These are phyloP conservation scores for Bombus waltoni DNA, from an alignment of 1,140 invertebrate species.

Conservation along the genomic window DNA sequence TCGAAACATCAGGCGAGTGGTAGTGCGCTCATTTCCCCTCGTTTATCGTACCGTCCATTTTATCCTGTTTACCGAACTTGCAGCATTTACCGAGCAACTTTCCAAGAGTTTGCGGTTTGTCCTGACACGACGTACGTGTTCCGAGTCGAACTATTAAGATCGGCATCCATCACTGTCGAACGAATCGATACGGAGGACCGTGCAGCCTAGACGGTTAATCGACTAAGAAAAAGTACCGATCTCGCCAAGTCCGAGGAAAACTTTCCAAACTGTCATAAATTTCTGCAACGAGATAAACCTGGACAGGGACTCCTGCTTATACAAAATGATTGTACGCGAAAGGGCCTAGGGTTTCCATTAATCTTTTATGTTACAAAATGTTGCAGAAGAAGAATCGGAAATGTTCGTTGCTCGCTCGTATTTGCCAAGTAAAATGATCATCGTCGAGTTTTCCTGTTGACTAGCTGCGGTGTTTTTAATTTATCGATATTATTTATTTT, in stretches of 20 bases:
- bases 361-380: background rate
- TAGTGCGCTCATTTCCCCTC: background rate
- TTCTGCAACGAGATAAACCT: conserved; percentile 35
- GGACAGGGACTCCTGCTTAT: background rate
- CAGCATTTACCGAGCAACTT: conserved; percentile 13
- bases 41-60: conserved; percentile 1
- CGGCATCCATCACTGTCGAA: conserved; percentile 51
- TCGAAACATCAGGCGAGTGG: background rate
- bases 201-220: conserved; percentile 33
- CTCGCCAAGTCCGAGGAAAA: conserved; percentile 18
- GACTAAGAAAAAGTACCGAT: conserved; percentile 32
- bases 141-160: conserved; percentile 47
- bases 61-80: conserved; percentile 13
- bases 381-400: background rate
- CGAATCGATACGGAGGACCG: conserved; percentile 33
- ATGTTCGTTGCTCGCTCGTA: background rate
- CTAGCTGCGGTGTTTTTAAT: too few species aligned
- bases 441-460: too few species aligned
- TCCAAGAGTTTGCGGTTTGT: conserved; percentile 6
- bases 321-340: conserved; percentile 7
- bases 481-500: too few species aligned
- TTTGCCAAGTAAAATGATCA: background rate
- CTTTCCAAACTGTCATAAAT: conserved; percentile 9
- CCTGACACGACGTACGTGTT: conserved; percentile 15
- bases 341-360: background rate